Percentiles rank a stretch among this genome's conserved stretches.
Evolutionary conservation across 2,797 vertebrate species (phyloP).

Genomic region (Coendou prehensilis): DNA sequence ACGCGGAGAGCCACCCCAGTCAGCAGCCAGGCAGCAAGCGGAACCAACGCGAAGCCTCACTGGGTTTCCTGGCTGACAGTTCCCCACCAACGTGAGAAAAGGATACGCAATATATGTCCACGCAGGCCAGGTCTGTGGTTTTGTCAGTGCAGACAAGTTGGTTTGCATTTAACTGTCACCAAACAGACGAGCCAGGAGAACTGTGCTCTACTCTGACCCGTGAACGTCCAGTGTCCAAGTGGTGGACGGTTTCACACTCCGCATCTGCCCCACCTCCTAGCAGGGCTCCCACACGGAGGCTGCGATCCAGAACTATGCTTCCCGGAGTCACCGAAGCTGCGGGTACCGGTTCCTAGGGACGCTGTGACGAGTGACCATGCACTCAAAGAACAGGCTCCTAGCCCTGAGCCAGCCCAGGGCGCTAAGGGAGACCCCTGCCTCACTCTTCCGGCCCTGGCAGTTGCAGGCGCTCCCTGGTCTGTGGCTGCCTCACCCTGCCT

Average conservation of each 20-base stretch:
- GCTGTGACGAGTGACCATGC: neutral
- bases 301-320: neutral
- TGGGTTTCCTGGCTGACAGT: constrained; percentile 17
- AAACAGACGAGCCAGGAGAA: neutral
- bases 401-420: neutral
- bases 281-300: neutral
- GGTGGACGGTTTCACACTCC: neutral
- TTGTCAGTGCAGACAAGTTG: neutral
- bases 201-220: neutral
- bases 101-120: neutral
- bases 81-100: neutral
- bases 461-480: no score
- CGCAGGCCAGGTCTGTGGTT: neutral
- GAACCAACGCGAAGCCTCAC: neutral
- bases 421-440: neutral
- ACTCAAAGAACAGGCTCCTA: neutral
- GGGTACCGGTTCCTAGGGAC: neutral
- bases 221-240: neutral
- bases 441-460: neutral
- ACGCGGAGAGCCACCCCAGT: neutral
- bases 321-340: neutral
- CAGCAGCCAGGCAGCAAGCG: neutral
- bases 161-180: neutral
- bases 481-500: neutral
- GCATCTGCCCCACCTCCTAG: neutral